Percentiles rank a stretch among this genome's conserved stretches.
phyloP scores from a whole-genome alignment of 2,797 vertebrate genomes.

The Rallus crepitans region DNA sequence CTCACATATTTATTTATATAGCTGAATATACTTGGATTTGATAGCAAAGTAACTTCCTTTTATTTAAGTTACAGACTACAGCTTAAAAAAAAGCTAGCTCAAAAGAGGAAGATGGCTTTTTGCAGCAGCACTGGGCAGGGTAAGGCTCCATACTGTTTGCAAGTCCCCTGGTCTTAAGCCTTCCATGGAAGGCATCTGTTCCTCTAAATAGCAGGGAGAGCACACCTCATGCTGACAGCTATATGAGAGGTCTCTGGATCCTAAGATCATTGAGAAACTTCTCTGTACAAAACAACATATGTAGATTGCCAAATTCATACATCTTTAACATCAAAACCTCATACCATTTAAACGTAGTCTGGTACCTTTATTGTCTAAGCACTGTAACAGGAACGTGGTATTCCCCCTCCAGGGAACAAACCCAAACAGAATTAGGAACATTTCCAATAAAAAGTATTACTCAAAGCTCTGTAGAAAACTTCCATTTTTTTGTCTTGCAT shows the following conservation, averaged over 20 bases:
- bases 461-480: not conserved
- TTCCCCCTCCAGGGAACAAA: not conserved
- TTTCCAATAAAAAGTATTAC: not conserved
- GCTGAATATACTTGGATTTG: not conserved
- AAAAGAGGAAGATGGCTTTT: not conserved
- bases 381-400: not conserved
- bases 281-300: not conserved
- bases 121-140: accelerated
- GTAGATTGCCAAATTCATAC: not conserved
- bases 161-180: not conserved
- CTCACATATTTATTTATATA: not conserved
- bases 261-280: not conserved
- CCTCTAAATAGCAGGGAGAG: not conserved
- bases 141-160: not conserved
- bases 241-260: not conserved
- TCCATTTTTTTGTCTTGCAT: not conserved
- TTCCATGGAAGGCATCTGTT: not conserved
- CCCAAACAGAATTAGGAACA: not conserved
- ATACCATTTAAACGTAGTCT: not conserved
- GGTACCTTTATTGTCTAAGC: not conserved
- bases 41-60: not conserved
- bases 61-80: not conserved
- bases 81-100: not conserved
- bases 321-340: not conserved
- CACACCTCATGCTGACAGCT: not conserved